Evolutionary conservation across 1,140 invertebrate species (phyloP).

Genomic region (Eufriesea mexicana): DNA sequence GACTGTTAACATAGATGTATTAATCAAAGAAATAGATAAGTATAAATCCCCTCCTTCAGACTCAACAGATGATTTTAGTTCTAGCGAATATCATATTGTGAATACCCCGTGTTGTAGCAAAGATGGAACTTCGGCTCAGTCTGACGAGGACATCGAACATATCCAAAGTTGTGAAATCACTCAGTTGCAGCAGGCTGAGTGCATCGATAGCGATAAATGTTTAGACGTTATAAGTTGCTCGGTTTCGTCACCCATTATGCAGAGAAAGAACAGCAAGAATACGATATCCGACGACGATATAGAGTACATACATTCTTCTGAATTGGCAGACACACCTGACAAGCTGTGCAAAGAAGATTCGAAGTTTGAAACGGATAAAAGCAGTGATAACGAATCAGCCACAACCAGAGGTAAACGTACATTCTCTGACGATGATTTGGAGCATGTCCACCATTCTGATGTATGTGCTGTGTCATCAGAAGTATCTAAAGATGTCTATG

Average conservation of each 20-base stretch:
- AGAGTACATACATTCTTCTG: constrained; percentile 75
- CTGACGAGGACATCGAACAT: constrained; percentile 78
- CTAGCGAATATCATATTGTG: constrained; percentile 72
- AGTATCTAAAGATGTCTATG: not conserved
- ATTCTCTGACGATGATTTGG: constrained; percentile 76
- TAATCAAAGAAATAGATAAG: not conserved
- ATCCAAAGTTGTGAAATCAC: constrained; percentile 67
- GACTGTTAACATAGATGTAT: not conserved
- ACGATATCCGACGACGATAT: constrained; percentile 79
- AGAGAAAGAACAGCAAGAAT: constrained; percentile 75
- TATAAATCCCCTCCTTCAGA: constrained; percentile 45
- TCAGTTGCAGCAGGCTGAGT: constrained; percentile 44
- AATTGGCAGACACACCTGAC: constrained; percentile 58
- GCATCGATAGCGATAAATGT: not conserved
- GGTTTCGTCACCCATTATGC: constrained; percentile 45
- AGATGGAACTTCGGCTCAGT: constrained; percentile 62
- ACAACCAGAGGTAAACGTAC: not conserved
- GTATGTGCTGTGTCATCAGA: constrained; percentile 17
- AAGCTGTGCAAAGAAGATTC: not conserved
- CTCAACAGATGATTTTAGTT: constrained; percentile 69
- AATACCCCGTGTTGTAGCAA: constrained; percentile 55
- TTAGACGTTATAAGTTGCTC: constrained; percentile 11
- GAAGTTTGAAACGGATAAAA: not conserved
- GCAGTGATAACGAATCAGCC: constrained; percentile 5
- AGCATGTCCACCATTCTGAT: constrained; percentile 72